phyloP scores from a whole-genome alignment of 2,113 vertebrate species.

The Origma solitaria region DNA sequence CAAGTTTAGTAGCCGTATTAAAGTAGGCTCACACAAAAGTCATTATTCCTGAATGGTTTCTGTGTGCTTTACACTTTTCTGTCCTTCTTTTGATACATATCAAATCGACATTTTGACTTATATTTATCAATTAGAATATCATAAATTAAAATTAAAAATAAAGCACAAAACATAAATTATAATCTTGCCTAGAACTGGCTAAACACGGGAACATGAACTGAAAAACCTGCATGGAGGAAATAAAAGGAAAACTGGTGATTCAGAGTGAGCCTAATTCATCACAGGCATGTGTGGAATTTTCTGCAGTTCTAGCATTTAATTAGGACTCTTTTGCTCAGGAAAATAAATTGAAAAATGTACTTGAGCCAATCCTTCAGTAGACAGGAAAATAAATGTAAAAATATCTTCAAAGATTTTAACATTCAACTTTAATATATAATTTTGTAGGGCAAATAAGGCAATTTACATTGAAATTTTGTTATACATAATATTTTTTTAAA shows the following conservation, averaged over 20 bases:
- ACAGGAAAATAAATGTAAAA: neutral
- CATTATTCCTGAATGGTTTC: neutral
- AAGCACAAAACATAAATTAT: neutral
- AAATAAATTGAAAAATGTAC: neutral
- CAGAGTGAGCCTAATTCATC: neutral
- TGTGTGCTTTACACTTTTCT: neutral
- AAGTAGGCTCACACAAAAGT: neutral
- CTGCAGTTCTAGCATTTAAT: neutral
- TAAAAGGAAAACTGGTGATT: neutral
- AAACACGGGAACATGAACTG: neutral
- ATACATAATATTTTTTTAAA: neutral
- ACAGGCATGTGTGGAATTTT: neutral
- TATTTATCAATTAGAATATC: rapidly evolving
- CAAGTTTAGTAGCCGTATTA: neutral
- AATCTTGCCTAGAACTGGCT: neutral
- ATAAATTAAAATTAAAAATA: neutral
- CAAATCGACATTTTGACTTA: neutral
- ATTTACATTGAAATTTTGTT: neutral
- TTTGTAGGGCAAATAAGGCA: neutral
- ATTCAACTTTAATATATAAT: neutral
- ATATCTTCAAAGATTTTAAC: neutral
- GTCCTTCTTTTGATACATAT: neutral
- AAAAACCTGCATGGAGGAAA: neutral
- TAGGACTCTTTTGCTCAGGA: neutral
- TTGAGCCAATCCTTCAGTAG: neutral